Conservation (phyloP, 2,113 vertebrate genomes). For the Polyodon spathula region DNA sequence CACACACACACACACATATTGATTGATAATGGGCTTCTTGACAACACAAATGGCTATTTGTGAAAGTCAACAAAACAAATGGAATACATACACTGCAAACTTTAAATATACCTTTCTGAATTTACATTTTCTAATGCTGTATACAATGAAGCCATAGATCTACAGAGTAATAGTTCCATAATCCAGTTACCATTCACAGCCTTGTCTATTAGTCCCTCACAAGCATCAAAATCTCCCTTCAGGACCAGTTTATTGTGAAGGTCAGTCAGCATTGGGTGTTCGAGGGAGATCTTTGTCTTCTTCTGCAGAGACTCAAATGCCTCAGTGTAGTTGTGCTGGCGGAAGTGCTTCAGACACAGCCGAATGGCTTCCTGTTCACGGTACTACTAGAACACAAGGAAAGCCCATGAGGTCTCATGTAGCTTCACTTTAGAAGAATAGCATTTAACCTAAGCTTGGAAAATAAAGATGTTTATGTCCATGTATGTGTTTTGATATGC, state of each 20-base stretch:
- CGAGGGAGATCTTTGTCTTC: conserved; percentile 92
- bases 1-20: too few species aligned
- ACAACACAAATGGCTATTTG: too few species aligned
- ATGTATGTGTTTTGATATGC: too few species aligned
- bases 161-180: too few species aligned
- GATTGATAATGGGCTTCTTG: too few species aligned
- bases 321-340: conserved; percentile 98
- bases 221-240: conserved; percentile 91
- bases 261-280: conserved; percentile 94
- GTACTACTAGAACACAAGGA: conserved; percentile 78
- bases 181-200: conserved; percentile 77
- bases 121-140: too few species aligned
- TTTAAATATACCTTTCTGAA: too few species aligned
- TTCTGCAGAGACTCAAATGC: conserved; percentile 98
- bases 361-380: conserved; percentile 99
- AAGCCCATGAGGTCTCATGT: too few species aligned
- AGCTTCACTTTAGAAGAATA: conserved; percentile 32
- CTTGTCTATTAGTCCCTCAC: conserved; percentile 95
- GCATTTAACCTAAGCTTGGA: neutral
- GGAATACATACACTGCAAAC: too few species aligned
- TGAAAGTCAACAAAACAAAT: too few species aligned
- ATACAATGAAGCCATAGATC: too few species aligned
- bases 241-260: conserved; percentile 89
- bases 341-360: conserved; percentile 95
- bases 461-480: too few species aligned